phyloP scores from a whole-genome alignment of 37 sponge, comb jelly and placozoan species.

The Ephydatia muelleri region DNA sequence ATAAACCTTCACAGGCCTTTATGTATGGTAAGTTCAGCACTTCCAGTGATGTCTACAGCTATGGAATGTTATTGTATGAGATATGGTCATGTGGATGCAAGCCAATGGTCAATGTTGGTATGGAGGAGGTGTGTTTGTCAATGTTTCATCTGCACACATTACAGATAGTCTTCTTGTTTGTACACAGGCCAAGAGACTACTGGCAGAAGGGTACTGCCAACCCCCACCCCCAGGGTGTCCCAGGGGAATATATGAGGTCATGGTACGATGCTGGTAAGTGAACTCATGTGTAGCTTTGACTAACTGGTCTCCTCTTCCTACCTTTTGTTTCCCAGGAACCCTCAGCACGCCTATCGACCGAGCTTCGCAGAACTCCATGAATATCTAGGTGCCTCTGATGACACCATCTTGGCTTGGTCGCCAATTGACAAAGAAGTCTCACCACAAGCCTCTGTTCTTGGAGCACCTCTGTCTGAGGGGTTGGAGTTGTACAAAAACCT shows the following conservation, averaged over 20 bases:
- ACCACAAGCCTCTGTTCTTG: conserved; percentile 2
- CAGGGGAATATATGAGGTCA: conserved; percentile 54
- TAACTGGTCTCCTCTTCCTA: background rate
- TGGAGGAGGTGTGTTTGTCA: background rate
- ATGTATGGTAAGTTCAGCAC: conserved; percentile 50
- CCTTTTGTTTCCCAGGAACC: conserved; percentile 55
- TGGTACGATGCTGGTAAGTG: conserved; percentile 62
- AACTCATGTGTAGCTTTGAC: background rate
- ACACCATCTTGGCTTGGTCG: conserved; percentile 34
- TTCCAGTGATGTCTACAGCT: conserved; percentile 66
- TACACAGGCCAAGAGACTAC: background rate
- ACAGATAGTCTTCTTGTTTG: background rate
- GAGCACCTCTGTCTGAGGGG: conserved; percentile 15
- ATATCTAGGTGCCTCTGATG: conserved; percentile 30
- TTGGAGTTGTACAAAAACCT: conserved; percentile 17
- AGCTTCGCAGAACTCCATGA: conserved; percentile 33
- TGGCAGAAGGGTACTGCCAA: conserved; percentile 47
- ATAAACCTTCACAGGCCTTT: conserved; percentile 19
- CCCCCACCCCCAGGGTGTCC: conserved; percentile 68
- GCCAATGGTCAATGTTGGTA: conserved; percentile 24
- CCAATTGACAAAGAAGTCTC: conserved; percentile 27
- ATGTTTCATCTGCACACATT: background rate
- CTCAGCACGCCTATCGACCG: conserved; percentile 30
- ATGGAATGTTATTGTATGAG: conserved; percentile 67
- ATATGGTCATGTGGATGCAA: conserved; percentile 61